phyloP scores from a whole-genome alignment of 30 jellyfish, hydroid and myxozoan genomes.

The Haliclystus octoradiatus region DNA sequence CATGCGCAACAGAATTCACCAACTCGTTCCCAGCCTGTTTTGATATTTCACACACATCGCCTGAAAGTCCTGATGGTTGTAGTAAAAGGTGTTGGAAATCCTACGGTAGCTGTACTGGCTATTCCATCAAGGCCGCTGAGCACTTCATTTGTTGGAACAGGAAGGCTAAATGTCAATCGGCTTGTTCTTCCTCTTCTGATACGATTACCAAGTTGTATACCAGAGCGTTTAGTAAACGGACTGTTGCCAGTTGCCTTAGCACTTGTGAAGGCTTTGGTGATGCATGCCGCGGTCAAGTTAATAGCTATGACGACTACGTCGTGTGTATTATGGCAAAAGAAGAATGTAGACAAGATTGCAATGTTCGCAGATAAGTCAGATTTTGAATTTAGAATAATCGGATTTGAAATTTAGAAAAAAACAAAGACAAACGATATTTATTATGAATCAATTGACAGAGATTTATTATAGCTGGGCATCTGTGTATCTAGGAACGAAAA shows the following conservation, averaged over 20 bases:
- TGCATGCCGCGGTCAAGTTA: neutral
- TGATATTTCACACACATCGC: neutral
- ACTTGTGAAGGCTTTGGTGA: neutral
- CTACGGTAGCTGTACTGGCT: constrained; percentile 1
- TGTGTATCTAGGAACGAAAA: no score
- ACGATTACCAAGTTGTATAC: neutral
- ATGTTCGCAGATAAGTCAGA: no score
- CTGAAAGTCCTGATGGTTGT: neutral
- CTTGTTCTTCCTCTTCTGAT: neutral
- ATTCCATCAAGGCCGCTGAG: neutral
- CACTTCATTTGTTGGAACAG: neutral
- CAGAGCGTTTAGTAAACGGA: neutral
- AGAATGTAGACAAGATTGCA: neutral
- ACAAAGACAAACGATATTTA: no score
- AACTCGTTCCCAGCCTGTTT: neutral
- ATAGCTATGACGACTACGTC: neutral
- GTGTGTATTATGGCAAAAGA: neutral
- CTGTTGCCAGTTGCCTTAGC: neutral
- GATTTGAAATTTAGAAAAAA: no score
- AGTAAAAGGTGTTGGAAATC: neutral
- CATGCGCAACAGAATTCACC: neutral
- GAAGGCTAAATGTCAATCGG: neutral
- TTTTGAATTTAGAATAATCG: no score
- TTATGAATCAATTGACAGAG: no score
- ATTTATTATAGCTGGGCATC: no score